Evolutionary conservation across 2,888 invertebrate species (phyloP), one percentile per base, ranked within the genome.

Genomic region (Amiota communis): DNA sequence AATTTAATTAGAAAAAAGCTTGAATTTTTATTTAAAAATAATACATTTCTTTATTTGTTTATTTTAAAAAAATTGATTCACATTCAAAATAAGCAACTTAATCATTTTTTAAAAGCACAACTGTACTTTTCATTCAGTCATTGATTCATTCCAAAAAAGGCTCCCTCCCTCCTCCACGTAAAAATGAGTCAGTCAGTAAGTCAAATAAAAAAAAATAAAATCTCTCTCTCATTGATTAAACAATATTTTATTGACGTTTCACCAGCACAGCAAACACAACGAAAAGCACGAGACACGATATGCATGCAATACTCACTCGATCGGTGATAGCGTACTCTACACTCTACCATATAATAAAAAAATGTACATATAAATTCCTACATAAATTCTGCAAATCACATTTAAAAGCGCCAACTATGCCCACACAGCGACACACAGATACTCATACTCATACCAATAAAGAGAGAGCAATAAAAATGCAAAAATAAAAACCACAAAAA

Each of bases 341-440:
- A 53, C 15, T 53, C n/a, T 53, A n/a, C 13, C 36, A 61, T 15
- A 12, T 20, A 13, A 12, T 0, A 12, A 11, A 36, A 61, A 36
- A 23, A 20, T 8, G 20, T 13, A 61, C 6, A 20, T 36, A 63
- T 70, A 49, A 70, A 71, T 63, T 64, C 74, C 59, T 72, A 74
- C 71, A 78, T 72, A 69, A 75, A 78, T 75, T 77, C 74, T 79
- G 80, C 79, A 77, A 80, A 80, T 80, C 76, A 80, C 76, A 78
- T 80, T 70, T 36, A 69, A n/a, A 57, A 51, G 65, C 73, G 23
- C 17, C 71, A 20, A 71, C 47, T 53, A 59, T 51, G 20, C 9
- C 72, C 74, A 79, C 51, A 78, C 73, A 73, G 9, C 20, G 48
- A 23, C 46, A 64, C 20, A 64, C 15, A 17, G 15, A 13, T 12